Percentiles rank a stretch among this genome's conserved stretches.
These are phyloP conservation scores for Salvelinus fontinalis DNA, from an alignment of 2,113 vertebrate genomes.

Conservation along the genomic window DNA sequence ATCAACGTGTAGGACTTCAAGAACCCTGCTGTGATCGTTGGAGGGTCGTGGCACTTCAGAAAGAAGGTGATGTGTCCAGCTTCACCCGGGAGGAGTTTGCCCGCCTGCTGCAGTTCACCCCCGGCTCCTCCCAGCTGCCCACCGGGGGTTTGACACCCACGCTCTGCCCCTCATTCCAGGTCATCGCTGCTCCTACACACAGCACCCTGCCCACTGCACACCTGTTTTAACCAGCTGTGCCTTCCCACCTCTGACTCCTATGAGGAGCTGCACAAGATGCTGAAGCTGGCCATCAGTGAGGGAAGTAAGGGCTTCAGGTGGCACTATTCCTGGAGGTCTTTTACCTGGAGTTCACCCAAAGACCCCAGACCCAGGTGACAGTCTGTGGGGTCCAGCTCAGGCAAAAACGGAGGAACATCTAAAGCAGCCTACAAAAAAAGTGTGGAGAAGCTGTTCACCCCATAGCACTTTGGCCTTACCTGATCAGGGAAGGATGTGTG, in stretches of 20 bases:
- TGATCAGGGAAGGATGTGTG: constrained; percentile 75
- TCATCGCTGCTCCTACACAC: constrained; percentile 94
- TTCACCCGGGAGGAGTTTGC: constrained; percentile 97
- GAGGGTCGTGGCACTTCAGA: constrained; percentile 96
- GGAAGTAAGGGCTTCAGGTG: constrained; percentile 95
- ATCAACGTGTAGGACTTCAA: constrained; percentile 98
- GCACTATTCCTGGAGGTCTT: background rate
- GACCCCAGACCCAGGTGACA: background rate
- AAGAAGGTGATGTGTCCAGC: constrained; percentile 95
- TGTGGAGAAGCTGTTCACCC: constrained; percentile 37
- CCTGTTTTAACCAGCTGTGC: constrained; percentile 99
- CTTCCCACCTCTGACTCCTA: constrained; percentile 98
- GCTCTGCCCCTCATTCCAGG: constrained; percentile 97
- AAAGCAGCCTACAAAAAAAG: constrained; percentile 55
- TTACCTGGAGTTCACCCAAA: background rate
- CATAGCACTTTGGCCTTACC: constrained; percentile 76
- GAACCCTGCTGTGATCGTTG: constrained; percentile 93
- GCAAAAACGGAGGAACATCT: constrained; percentile 56
- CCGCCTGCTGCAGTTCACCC: constrained; percentile 95
- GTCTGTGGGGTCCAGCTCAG: constrained; percentile 22
- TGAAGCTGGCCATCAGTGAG: constrained; percentile 98
- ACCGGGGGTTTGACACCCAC: constrained; percentile 87
- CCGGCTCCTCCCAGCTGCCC: constrained; percentile 95
- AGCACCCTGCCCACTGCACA: constrained; percentile 97
- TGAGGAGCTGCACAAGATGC: constrained; percentile 96